These are phyloP conservation scores for Ageneiosus marmoratus DNA, from an alignment of 2,113 vertebrate genomes.

Conservation along the genomic window DNA sequence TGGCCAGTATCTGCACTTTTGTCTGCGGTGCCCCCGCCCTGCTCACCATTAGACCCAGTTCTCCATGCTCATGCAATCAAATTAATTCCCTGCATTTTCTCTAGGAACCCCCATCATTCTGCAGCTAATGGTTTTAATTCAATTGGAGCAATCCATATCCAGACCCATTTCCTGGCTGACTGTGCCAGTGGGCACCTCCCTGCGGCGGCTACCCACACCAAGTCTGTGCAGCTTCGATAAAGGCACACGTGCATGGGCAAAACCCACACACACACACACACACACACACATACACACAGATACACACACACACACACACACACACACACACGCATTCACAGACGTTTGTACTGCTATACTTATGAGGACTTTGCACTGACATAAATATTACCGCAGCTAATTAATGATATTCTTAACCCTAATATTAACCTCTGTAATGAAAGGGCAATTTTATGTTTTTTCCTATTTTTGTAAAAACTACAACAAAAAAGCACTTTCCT, in stretches of 20 bases:
- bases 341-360: background rate
- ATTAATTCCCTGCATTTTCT: conserved; percentile 74
- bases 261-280: conserved; percentile 23
- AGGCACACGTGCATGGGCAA: conserved; percentile 53
- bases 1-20: conserved; percentile 60
- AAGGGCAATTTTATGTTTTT: too few relatives aligned
- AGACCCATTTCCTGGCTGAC: conserved; percentile 73
- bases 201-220: conserved; percentile 61
- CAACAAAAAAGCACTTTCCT: too few relatives aligned
- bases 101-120: conserved; percentile 66
- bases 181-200: conserved; percentile 57
- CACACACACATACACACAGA: conserved; percentile 30
- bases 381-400: too few relatives aligned
- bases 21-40: conserved; percentile 43
- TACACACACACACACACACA: background rate
- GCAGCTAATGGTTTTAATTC: conserved; percentile 77
- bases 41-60: conserved; percentile 57
- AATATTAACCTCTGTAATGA: too few relatives aligned
- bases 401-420: too few relatives aligned
- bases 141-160: conserved; percentile 74
- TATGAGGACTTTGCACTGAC: too few relatives aligned
- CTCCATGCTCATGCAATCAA: conserved; percentile 68
- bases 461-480: too few relatives aligned
- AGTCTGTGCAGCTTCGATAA: conserved; percentile 81
- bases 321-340: conserved; percentile 29